These are phyloP conservation scores for Parascotia fuliginaria DNA, from an alignment of 2,888 invertebrate species.

Conservation along the genomic window DNA sequence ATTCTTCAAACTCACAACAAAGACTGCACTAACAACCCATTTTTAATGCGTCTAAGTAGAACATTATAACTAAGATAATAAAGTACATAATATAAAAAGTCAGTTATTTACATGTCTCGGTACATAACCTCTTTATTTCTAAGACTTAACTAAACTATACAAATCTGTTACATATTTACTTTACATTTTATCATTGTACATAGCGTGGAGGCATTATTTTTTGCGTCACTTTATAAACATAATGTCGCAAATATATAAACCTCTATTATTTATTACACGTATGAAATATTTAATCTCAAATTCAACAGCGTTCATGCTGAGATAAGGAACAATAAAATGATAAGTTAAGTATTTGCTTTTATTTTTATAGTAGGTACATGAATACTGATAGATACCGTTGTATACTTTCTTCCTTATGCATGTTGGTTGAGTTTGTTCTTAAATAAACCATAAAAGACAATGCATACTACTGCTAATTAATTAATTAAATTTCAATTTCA, in stretches of 20 bases:
- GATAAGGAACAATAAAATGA: constrained; percentile 35
- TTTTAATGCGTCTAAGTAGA: background rate
- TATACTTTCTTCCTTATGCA: background rate
- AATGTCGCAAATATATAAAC: constrained; percentile 19
- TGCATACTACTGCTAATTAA: too few species aligned
- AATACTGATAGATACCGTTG: background rate
- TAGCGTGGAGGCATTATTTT: constrained; percentile 34
- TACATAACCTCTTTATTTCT: constrained; percentile 24
- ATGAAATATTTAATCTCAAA: constrained; percentile 28
- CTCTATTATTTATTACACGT: constrained; percentile 4
- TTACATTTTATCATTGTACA: constrained; percentile 31
- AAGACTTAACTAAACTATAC: constrained; percentile 19
- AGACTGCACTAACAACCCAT: background rate
- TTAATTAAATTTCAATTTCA: too few species aligned
- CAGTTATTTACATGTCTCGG: background rate
- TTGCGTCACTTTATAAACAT: constrained; percentile 28
- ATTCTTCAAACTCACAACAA: too few species aligned
- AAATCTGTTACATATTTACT: constrained; percentile 29
- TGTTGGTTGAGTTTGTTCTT: too few species aligned
- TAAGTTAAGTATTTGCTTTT: constrained; percentile 23
- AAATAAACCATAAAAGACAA: too few species aligned
- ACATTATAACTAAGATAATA: background rate
- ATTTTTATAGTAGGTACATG: constrained; percentile 7
- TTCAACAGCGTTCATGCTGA: constrained; percentile 31
- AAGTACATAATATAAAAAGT: background rate